These are phyloP conservation scores for Poeciliopsis gracilis DNA, from an alignment of 2,797 vertebrate species.

Conservation along the genomic window DNA sequence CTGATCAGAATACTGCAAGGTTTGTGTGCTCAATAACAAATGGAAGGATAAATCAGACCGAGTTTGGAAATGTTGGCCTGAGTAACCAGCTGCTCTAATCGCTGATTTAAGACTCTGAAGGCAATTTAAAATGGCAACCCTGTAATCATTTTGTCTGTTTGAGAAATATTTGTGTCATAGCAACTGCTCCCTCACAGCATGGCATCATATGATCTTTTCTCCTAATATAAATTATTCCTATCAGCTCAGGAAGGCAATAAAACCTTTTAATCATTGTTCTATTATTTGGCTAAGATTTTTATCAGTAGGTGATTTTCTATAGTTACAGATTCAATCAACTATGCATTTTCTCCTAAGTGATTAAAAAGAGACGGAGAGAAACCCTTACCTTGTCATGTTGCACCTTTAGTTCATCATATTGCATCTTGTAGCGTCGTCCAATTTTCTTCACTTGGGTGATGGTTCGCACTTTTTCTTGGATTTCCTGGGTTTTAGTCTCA, in stretches of 20 bases:
- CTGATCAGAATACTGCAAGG: background rate
- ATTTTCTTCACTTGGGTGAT: conserved; percentile 98
- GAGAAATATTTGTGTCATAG: background rate
- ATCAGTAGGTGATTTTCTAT: background rate
- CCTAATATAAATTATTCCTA: background rate
- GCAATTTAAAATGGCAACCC: background rate
- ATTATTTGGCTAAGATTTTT: background rate
- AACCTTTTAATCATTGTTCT: background rate
- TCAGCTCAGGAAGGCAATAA: background rate
- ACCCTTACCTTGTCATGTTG: conserved; percentile 87
- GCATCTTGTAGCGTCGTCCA: conserved; percentile 94
- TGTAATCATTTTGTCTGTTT: background rate
- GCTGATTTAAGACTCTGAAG: background rate
- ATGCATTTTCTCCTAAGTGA: background rate
- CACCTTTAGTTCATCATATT: conserved; percentile 95
- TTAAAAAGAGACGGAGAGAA: background rate
- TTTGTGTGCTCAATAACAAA: background rate
- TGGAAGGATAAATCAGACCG: background rate
- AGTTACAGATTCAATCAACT: background rate
- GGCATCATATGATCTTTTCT: background rate
- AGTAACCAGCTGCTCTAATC: background rate
- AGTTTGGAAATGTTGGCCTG: background rate
- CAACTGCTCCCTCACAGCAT: background rate
- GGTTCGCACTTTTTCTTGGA: conserved; percentile 90
- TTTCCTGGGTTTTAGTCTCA: conserved; percentile 86